Evolutionary conservation across 2,113 vertebrate species (phyloP).

Genomic region (Zosterops japonicus): DNA sequence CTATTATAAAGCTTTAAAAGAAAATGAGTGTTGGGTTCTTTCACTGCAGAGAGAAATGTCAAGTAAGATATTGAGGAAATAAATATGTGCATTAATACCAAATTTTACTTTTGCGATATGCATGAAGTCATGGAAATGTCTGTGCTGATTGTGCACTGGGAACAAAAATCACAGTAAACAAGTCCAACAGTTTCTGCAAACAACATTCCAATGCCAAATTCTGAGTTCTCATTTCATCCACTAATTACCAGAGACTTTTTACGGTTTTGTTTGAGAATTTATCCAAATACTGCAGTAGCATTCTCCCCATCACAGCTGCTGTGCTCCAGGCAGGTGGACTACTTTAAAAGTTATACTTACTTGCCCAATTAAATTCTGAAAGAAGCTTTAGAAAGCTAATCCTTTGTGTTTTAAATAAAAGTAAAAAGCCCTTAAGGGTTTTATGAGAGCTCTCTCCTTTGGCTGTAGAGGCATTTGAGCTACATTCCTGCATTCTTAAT

Average conservation of each 20-base stretch:
- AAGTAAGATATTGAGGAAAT: background rate
- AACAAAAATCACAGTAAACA: background rate
- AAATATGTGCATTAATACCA: background rate
- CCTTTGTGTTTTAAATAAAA: constrained; percentile 17
- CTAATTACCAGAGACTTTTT: constrained; percentile 30
- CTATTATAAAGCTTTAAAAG: background rate
- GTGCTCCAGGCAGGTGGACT: constrained; percentile 40
- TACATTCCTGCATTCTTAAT: background rate
- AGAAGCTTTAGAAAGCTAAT: constrained; percentile 33
- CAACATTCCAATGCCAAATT: constrained; percentile 1
- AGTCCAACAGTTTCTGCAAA: constrained; percentile 2
- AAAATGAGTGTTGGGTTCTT: background rate
- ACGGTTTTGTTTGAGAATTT: constrained; percentile 9
- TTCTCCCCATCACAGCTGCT: constrained; percentile 31
- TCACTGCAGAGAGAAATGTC: background rate
- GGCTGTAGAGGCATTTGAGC: background rate
- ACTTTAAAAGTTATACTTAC: constrained; percentile 19
- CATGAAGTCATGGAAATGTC: background rate
- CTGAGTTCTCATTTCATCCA: background rate
- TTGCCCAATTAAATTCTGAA: constrained; percentile 32
- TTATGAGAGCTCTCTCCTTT: background rate
- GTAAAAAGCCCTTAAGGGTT: background rate
- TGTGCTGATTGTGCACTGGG: background rate
- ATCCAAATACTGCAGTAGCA: constrained; percentile 16
- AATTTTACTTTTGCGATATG: background rate